Evolutionary conservation across 2,797 vertebrate species (phyloP).

Genomic region (Malurus leucopterus): DNA sequence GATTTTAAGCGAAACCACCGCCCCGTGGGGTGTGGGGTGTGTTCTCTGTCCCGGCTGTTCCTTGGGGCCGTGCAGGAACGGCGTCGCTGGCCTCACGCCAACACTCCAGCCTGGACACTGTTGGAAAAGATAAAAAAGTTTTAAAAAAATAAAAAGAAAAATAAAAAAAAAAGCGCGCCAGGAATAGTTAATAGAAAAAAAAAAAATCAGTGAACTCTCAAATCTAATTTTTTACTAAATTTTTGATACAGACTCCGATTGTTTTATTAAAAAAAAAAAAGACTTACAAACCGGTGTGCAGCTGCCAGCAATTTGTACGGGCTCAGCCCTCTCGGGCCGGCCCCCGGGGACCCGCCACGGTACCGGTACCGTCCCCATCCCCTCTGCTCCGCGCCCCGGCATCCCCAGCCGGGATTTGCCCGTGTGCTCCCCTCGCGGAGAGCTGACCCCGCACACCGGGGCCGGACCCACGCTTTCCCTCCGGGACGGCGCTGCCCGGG

Average conservation of each 20-base stretch:
- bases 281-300: slow-evolving; percentile 76
- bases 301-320: slow-evolving; percentile 86
- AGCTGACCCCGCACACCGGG: background rate
- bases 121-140: slow-evolving; percentile 4
- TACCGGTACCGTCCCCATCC: background rate
- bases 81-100: background rate
- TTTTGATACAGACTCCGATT: slow-evolving; percentile 89
- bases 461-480: background rate
- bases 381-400: background rate
- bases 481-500: background rate
- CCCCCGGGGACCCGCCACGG: slow-evolving; percentile 57
- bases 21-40: slow-evolving; percentile 66
- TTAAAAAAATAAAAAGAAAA: background rate
- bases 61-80: slow-evolving; percentile 39
- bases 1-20: slow-evolving; percentile 44
- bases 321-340: slow-evolving; percentile 73
- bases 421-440: background rate
- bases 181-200: slow-evolving; percentile 59
- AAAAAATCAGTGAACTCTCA: slow-evolving; percentile 68
- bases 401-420: background rate
- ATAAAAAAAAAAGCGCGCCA: slow-evolving; percentile 17
- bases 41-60: background rate
- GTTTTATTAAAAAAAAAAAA: slow-evolving; percentile 82
- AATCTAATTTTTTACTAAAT: slow-evolving; percentile 80
- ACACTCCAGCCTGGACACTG: background rate